Evolutionary conservation across 2,888 invertebrate species (phyloP), one percentile per base, ranked within the genome.

Genomic region (Phragmatobia fuliginosa): DNA sequence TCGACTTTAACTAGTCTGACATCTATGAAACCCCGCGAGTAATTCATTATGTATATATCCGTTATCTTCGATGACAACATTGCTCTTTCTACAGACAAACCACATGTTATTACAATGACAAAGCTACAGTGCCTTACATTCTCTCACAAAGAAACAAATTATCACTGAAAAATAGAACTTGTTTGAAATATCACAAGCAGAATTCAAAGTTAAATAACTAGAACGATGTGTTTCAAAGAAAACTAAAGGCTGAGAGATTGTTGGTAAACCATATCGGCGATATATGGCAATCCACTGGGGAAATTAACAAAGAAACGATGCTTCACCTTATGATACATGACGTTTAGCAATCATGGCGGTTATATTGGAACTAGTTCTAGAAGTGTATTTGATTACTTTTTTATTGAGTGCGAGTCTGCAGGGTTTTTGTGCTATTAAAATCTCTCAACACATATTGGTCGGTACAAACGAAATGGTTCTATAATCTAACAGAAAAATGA

Each of bases 251-350:
- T 45, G 10, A 32, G 58, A 59, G 41, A 66, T 66, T 66, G 66
- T 45, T 60, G 45, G 60, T 66, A 66, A 32, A 49, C 45, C 45
- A 66, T 68, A 68, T 64, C 36, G 63, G 67, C 72, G 64, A 80
- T 80, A 72, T 71, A 79, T 77, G 58, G 33, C 76, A 67, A 76
- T 74, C 73, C 80, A 28, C 80, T 41, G 25, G 80, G 80, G 80
- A 81, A 81, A 81, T 81, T 78, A 81, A 62, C 66, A 66, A 72
- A 74, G 76, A 70, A 70, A 68, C 69, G 73, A 67, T 74, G 60
- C 66, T 56, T 56, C 67, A 61, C 2, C 38, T 45, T 76, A 72
- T 59, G 7, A 45, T 32, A 60, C 32, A 38, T 56, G 32, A 65
- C 28, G 36, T 65, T 36, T 56, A 56, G 56, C 18, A 25, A 56